Percentiles rank a stretch among this genome's conserved stretches.
Conservation (phyloP, 1,140 invertebrate genomes). For the Acromyrmex heyeri region DNA sequence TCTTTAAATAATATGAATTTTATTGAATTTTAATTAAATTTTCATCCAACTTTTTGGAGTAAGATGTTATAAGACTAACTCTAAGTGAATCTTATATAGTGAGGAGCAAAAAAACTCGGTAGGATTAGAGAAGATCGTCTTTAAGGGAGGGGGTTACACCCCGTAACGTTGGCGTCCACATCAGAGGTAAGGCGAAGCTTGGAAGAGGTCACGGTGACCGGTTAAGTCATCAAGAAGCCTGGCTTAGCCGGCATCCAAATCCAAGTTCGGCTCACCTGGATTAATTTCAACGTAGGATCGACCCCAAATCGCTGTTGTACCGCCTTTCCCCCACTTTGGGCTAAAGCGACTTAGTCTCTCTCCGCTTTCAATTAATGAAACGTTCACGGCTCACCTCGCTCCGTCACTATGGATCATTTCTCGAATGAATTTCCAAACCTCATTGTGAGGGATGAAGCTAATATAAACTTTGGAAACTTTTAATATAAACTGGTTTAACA, state of each 20-base stretch:
- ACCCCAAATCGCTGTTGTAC: conserved; percentile 71
- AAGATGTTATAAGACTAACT: not conserved
- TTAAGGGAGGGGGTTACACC: conserved; percentile 26
- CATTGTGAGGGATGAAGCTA: not conserved
- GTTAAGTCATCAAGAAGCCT: conserved; percentile 77
- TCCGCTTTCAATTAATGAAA: conserved; percentile 78
- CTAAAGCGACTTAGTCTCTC: conserved; percentile 72
- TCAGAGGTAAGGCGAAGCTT: conserved; percentile 67
- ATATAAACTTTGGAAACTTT: not conserved
- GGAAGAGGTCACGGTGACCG: conserved; percentile 63
- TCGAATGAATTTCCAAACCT: conserved; percentile 31
- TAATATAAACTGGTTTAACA: not conserved
- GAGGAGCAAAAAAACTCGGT: not conserved
- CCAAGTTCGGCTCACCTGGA: conserved; percentile 77
- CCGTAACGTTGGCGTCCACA: conserved; percentile 40
- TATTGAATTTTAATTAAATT: conserved; percentile 32
- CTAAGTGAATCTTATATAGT: not conserved
- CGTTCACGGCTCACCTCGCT: conserved; percentile 58
- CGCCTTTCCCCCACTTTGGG: conserved; percentile 1
- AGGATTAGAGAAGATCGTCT: conserved; percentile 30
- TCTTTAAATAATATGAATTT: not conserved
- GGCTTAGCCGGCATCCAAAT: conserved; percentile 73
- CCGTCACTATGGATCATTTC: conserved; percentile 49
- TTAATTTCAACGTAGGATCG: conserved; percentile 76
- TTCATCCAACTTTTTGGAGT: not conserved